phyloP scores from a whole-genome alignment of 2,113 vertebrate genomes.

The Catagonus wagneri region DNA sequence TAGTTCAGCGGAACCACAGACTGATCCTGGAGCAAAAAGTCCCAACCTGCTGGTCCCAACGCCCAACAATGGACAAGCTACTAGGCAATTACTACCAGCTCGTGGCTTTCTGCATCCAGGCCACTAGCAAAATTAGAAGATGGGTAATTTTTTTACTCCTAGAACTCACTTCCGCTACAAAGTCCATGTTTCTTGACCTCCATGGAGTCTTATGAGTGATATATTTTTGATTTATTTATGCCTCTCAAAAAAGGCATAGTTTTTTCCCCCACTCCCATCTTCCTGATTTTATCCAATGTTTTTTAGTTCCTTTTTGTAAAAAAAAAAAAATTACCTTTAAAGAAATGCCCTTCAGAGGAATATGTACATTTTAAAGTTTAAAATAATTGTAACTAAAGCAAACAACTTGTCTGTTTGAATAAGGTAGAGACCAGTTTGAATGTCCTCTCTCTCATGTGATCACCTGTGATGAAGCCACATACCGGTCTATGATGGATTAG shows the following conservation, averaged over 20 bases:
- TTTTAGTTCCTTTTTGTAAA: not conserved
- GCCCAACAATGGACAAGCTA: not conserved
- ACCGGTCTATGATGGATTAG: not conserved
- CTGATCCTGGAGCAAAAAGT: not conserved
- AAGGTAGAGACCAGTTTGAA: not conserved
- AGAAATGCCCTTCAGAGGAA: conserved; percentile 9
- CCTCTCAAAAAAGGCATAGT: not conserved
- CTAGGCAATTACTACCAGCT: not conserved
- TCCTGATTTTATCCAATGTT: not conserved
- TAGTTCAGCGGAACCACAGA: not conserved
- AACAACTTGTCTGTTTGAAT: not conserved
- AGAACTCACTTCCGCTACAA: not conserved
- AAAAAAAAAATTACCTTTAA: not conserved
- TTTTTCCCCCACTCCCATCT: not conserved
- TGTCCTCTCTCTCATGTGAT: not conserved
- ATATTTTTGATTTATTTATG: not conserved
- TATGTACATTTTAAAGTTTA: not conserved
- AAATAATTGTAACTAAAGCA: not conserved
- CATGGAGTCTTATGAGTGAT: not conserved
- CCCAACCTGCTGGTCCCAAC: not conserved
- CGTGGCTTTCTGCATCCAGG: not conserved
- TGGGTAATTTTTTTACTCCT: not conserved
- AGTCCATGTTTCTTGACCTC: not conserved
- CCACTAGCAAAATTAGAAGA: not conserved
- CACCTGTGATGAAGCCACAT: not conserved